Conservation (phyloP, 2,113 vertebrate species). For the Macrotus californicus region DNA sequence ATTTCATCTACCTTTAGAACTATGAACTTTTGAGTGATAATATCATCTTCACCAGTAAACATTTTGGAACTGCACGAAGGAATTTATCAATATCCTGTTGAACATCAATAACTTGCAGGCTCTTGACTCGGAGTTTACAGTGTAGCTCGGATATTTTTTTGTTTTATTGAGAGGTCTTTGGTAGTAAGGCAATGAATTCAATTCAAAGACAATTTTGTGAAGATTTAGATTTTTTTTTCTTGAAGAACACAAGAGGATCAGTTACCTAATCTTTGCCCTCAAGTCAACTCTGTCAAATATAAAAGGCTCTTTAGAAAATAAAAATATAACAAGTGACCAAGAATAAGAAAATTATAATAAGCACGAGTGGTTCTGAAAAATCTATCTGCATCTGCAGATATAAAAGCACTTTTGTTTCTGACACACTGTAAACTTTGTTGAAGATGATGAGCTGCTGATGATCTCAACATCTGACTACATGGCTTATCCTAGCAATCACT, state of each 20-base stretch:
- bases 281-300: background rate
- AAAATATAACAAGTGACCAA: background rate
- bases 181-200: background rate
- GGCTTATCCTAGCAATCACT: background rate
- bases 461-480: background rate
- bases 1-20: background rate
- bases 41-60: background rate
- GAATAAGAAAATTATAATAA: background rate
- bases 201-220: background rate
- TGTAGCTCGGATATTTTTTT: background rate
- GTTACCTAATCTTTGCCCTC: background rate
- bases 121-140: background rate
- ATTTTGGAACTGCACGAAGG: background rate
- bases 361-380: background rate
- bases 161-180: background rate
- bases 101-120: background rate
- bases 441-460: background rate
- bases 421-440: constrained; percentile 34
- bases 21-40: background rate
- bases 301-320: constrained; percentile 20
- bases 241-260: background rate
- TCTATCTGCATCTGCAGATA: background rate
- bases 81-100: background rate
- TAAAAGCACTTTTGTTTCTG: constrained; percentile 22
- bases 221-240: background rate